Conservation (phyloP, 2,797 vertebrate species). For the Micromesistius poutassou region DNA sequence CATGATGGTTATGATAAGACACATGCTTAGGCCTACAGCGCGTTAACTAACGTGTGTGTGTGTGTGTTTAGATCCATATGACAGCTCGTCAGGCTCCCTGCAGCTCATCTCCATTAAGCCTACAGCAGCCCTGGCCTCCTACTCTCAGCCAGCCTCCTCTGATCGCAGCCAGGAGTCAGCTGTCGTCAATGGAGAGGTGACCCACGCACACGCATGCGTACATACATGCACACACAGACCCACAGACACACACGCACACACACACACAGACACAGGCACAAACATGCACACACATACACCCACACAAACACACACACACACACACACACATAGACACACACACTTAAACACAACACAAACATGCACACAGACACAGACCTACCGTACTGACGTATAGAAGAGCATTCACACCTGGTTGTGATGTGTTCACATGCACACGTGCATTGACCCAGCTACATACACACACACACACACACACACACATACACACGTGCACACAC, state of each 20-base stretch:
- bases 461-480: slow-evolving; percentile 1
- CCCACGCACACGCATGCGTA: slow-evolving; percentile 25
- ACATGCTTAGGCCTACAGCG: neutral
- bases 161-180: slow-evolving; percentile 87
- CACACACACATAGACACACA: neutral
- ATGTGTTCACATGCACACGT: neutral
- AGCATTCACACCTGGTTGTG: no score
- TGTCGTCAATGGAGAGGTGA: slow-evolving; percentile 91
- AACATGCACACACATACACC: neutral
- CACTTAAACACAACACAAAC: neutral
- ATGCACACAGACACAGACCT: neutral
- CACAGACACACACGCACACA: slow-evolving; percentile 2
- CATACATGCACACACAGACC: neutral
- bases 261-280: neutral
- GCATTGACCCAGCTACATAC: neutral
- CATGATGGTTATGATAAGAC: neutral
- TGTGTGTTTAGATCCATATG: slow-evolving; percentile 79
- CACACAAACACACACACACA: neutral
- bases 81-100: slow-evolving; percentile 92
- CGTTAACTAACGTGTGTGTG: slow-evolving; percentile 7
- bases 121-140: slow-evolving; percentile 73
- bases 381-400: neutral
- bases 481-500: neutral
- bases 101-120: slow-evolving; percentile 94
- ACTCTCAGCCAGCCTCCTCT: slow-evolving; percentile 77